Evolutionary conservation across 2,113 vertebrate species (phyloP).

Genomic region (Cettia cetti): DNA sequence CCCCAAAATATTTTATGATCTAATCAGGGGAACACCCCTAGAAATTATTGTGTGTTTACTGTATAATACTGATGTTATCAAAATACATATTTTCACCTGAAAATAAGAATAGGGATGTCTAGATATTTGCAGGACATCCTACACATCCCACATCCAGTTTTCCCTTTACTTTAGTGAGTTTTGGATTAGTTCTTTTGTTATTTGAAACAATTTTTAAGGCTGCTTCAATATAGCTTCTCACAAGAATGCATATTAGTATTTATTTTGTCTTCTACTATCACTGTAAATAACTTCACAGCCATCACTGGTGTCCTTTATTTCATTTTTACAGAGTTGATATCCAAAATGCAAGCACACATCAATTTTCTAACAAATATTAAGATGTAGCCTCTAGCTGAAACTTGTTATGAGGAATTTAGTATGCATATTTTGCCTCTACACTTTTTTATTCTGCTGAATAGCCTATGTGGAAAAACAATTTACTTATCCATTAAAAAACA

Average conservation of each 20-base stretch:
- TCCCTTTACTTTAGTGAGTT: background rate
- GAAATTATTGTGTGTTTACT: background rate
- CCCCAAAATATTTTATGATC: background rate
- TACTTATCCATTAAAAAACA: conserved; percentile 58
- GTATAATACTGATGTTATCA: background rate
- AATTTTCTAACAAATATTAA: background rate
- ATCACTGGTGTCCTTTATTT: background rate
- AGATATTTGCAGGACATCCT: background rate
- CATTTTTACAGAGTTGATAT: background rate
- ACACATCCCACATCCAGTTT: background rate
- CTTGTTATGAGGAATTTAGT: conserved; percentile 39
- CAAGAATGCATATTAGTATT: background rate
- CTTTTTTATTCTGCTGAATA: conserved; percentile 57
- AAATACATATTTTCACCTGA: background rate
- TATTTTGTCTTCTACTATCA: background rate
- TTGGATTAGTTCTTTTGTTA: background rate
- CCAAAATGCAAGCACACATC: background rate
- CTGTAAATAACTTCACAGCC: background rate
- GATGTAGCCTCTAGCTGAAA: conserved; percentile 14
- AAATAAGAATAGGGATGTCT: background rate
- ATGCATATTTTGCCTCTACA: background rate
- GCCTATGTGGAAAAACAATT: conserved; percentile 55
- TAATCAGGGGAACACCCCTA: background rate
- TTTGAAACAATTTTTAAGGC: background rate
- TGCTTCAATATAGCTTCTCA: background rate